Evolutionary conservation across 2,113 vertebrate genomes (phyloP), one percentile per base, ranked within the genome.

Genomic region (Mustela lutreola): DNA sequence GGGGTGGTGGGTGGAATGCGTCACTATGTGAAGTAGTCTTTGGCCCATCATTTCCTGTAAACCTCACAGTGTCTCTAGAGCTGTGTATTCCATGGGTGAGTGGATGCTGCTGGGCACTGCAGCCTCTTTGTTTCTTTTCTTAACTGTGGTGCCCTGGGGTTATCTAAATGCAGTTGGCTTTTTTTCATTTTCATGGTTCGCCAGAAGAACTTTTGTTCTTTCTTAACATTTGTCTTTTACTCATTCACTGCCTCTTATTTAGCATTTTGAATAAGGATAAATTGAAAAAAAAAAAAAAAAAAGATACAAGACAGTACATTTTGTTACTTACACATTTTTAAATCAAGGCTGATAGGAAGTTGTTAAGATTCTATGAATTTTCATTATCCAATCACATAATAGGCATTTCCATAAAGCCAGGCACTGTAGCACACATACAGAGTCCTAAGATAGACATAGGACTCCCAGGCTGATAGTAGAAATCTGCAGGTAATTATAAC

Each of bases 51-150:
- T 24, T 16, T 60, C 63, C 81, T 1, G 0, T 4, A 0, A 87
- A n/a, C 11, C 53, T 14, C 24, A 1, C 7, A 0, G 11, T 0
- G 0, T 24, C 11, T 4, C 70, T 9, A 22, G 63, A 9, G 58
- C 31, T 48, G 9, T 1, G 0, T 12, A 5, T 45, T 45, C 8
- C 11, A 10, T 11, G 22, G 50, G 45, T 15, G 42, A 45, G 65
- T 6, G 7, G 28, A 3, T 3, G 15, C 71, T 12, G 26, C 65
- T 4, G 0, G 4, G 7, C 31, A 0, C 11, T 2, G 36, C 67
- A 2, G 31, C 26, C 18, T 62, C 73, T 26, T 2, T 39, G 0
- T 14, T 62, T 22, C 36, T 53, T 48, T n/a, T 45, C 24, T 36
- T n/a, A 50, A 39, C 58, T 22, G 45, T 33, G 10, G 60, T 2